Base-by-base conservation (phyloP, 2,113 vertebrate genomes). In the Brienomyrus longianalis region DNA sequence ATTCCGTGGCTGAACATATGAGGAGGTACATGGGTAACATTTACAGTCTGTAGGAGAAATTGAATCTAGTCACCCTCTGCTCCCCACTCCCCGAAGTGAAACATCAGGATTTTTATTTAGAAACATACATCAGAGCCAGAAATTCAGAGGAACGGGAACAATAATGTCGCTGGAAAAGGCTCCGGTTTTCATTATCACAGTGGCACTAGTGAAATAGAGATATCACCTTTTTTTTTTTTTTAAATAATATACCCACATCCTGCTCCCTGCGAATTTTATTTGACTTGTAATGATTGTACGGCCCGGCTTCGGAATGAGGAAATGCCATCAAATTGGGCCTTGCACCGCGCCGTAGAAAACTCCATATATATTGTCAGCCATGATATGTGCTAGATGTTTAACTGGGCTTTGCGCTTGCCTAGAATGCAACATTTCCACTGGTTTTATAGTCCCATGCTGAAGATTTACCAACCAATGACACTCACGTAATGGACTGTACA, bases 211-310 rank as follows among this genome's bases (percentile, higher is more conserved):
- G 62, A 89, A 89, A 80, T 80, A 39, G 87, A 88, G 87, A 88
- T 74, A 70, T 23, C 59, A 17, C 51, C 39, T 39, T 39, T 39
- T 39, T 39, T 39, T 39, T 2, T 39, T 83, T 77, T 80, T 47
- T 83, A 10, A 43, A 83, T 51, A 88, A 62, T 52, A 77, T 48
- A 80, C 47, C 88, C 45, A 80, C 66, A 10, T 62, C 80, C 66
- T 45, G 27, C 31, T 74, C 45, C 43, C 59, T 87, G 59, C 10
- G 23, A 27, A 43, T 80, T 52, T 27, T 35, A 89, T 89, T 89
- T 89, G 88, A 89, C 47, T 89, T 80, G 88, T 83, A 89, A 89
- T 89, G 66, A 89, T 80, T 19, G 47, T 21, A 52, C 27, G 48
- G 80, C 13, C 6, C 31, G n/a, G 62, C 31, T 13, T 50, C 74